Base-by-base conservation (phyloP, 2,797 vertebrate genomes). In the Tragopan temminckii region DNA sequence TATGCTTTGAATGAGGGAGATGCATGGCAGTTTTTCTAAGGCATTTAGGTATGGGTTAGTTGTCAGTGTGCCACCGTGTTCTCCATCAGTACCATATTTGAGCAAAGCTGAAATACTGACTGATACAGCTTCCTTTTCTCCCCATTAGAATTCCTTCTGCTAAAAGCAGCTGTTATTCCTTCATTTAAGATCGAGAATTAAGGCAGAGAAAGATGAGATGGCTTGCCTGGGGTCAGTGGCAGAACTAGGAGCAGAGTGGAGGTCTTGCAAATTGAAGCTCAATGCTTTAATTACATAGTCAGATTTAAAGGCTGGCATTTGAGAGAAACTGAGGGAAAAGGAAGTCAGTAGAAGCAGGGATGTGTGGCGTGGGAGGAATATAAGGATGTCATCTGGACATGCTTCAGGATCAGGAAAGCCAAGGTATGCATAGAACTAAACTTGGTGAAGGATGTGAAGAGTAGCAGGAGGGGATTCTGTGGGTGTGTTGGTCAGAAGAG, bases 121-220 rank as follows among this genome's bases (percentile, higher is more conserved):
- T 88, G 91, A 93, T 93, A 90, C 71, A 93, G 40, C 42, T 88
- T 71, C 48, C 33, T 17, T 77, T 70, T 62, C 27, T 12, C 7
- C n/a, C 29, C 36, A 25, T 82, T 58, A 18, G 21, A 61, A 33
- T 50, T 68, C 88, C 83, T 90, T 74, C 68, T 94, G 89, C 85
- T 90, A 77, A 93, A 86, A 93, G 69, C 87, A 95, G 81, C 64
- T 95, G 76, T 89, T 96, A 29, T 40, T 80, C 42, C 53, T 89
- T 71, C 69, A 17, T 89, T 93, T 89, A 74, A 96, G 72, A 50
- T 20, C 52, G 36, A 87, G 70, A 89, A 78, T 81, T 78, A 91
- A 92, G 66, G 62, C 67, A 71, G 72, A 71, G 66, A 88, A 78
- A 85, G 85, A 63, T 64, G 7, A 85, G 83, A 83, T 88, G 0